Percentiles rank a stretch among this genome's conserved stretches.
Conservation (phyloP, 2,888 invertebrate species). For the Phytoseiulus persimilis region DNA sequence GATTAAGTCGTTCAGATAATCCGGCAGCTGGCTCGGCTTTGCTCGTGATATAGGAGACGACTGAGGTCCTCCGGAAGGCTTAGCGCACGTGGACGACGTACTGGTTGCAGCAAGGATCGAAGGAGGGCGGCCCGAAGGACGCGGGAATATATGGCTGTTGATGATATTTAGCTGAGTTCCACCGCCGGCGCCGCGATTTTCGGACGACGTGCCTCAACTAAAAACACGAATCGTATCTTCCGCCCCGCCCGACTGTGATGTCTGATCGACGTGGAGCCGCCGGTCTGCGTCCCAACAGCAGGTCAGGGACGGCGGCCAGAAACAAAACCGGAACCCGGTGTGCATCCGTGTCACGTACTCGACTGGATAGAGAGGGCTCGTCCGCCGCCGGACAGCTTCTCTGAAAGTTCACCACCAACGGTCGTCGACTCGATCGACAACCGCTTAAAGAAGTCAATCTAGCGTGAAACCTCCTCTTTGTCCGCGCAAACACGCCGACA, state of each 20-base stretch:
- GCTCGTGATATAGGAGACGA: neutral
- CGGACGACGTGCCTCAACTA: neutral
- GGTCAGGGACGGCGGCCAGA: neutral
- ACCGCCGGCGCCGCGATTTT: neutral
- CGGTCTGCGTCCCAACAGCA: neutral
- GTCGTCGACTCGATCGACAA: neutral
- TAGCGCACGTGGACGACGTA: neutral
- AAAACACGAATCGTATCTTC: neutral
- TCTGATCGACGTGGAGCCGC: neutral
- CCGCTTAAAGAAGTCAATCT: neutral
- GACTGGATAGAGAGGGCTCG: no score
- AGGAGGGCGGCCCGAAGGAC: neutral
- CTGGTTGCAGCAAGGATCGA: neutral
- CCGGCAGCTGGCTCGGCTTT: neutral
- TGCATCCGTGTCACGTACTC: neutral
- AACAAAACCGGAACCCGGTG: neutral
- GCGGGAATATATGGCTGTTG: neutral
- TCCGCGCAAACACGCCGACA: neutral
- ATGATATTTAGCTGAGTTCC: neutral
- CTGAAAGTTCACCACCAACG: neutral
- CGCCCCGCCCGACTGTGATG: neutral
- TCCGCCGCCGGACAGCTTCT: neutral
- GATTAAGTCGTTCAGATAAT: slow-evolving; percentile 5
- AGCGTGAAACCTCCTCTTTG: neutral
- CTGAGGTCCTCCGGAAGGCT: neutral